Conservation (phyloP, 2,888 invertebrate genomes). For the Thysanoteuthis rhombus region DNA sequence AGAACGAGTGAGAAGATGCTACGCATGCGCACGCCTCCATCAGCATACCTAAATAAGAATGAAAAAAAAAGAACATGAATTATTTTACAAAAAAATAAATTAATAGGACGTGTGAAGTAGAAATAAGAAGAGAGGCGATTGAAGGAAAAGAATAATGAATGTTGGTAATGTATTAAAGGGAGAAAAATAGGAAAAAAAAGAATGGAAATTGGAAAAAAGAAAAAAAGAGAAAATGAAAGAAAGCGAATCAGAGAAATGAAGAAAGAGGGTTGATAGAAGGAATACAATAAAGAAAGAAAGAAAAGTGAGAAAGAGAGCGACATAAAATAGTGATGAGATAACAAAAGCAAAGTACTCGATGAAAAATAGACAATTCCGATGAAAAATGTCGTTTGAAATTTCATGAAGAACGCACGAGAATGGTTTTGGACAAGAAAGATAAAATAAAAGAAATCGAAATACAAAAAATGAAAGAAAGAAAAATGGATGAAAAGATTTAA, state of each 20-base stretch:
- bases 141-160: not conserved
- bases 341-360: not conserved
- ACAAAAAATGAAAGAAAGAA: not conserved
- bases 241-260: not conserved
- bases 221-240: not conserved
- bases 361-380: not conserved
- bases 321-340: not conserved
- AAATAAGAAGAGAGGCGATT: not conserved
- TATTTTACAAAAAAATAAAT: not conserved
- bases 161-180: not conserved
- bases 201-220: not conserved
- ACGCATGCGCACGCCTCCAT: not conserved
- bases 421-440: too few relatives aligned
- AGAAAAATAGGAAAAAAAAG: not conserved
- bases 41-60: not conserved
- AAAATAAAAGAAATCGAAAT: too few relatives aligned
- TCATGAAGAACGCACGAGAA: not conserved
- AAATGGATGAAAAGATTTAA: not conserved
- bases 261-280: not conserved
- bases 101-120: not conserved
- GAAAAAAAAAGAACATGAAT: not conserved
- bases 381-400: not conserved
- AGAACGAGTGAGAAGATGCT: not conserved
- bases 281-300: not conserved
- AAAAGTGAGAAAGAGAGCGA: not conserved